Conservation (phyloP, 2,113 vertebrate species). For the Perca schrenkii region DNA sequence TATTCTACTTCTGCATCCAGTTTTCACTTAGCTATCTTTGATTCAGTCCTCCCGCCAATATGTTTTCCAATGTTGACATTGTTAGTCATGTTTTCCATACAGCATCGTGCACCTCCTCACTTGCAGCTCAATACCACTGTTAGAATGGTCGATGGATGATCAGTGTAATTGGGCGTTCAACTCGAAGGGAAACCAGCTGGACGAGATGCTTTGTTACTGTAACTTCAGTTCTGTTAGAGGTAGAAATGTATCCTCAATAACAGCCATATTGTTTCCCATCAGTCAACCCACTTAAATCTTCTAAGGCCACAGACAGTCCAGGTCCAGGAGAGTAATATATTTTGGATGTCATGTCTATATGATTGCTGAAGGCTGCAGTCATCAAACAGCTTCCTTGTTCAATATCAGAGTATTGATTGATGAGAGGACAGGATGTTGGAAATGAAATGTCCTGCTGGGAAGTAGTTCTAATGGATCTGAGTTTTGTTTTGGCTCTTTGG, state of each 20-base stretch:
- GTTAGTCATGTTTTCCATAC: conserved; percentile 67
- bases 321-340: conserved; percentile 18
- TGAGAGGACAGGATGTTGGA: conserved; percentile 13
- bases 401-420: conserved; percentile 45
- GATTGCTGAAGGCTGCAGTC: conserved; percentile 35
- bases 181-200: conserved; percentile 27
- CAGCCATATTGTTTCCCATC: conserved; percentile 30
- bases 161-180: conserved; percentile 51
- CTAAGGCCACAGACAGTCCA: conserved; percentile 10
- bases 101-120: conserved; percentile 49
- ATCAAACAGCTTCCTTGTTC: conserved; percentile 29
- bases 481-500: conserved; percentile 29
- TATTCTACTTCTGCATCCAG: conserved; percentile 53
- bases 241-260: conserved; percentile 25
- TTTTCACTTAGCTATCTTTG: conserved; percentile 60
- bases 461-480: conserved; percentile 26
- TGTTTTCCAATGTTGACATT: conserved; percentile 60
- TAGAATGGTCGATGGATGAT: conserved; percentile 48
- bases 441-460: conserved; percentile 31
- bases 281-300: conserved; percentile 11
- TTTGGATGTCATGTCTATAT: conserved; percentile 29
- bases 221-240: background rate
- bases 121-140: conserved; percentile 41
- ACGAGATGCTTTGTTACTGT: background rate
- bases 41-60: conserved; percentile 52